Percentiles rank a stretch among this genome's conserved stretches.
Evolutionary conservation across 1,140 invertebrate genomes (phyloP).

Genomic region (Drosophila auraria): DNA sequence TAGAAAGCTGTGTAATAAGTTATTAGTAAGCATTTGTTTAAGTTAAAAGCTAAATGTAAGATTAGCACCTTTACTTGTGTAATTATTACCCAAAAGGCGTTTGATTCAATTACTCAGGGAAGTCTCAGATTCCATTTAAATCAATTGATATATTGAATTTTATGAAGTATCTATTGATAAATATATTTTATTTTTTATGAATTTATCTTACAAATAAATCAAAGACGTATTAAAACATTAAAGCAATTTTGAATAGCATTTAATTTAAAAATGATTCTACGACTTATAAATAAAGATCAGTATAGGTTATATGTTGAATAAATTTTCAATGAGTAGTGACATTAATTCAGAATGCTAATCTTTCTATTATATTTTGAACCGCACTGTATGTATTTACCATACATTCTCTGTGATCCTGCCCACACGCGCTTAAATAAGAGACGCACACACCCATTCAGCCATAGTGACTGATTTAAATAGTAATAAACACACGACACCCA

Average conservation of each 20-base stretch:
- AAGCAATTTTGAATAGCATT: neutral
- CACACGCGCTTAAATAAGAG: slow-evolving; percentile 7
- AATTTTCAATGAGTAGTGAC: neutral
- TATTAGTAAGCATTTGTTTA: too few species aligned
- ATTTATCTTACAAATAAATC: neutral
- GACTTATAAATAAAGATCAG: neutral
- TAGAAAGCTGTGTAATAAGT: too few species aligned
- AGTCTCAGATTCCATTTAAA: too few species aligned
- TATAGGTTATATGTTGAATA: neutral
- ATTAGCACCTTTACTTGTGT: too few species aligned
- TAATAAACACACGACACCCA: slow-evolving; percentile 34
- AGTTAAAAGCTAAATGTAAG: too few species aligned
- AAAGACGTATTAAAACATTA: neutral
- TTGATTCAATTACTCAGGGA: too few species aligned
- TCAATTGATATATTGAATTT: too few species aligned
- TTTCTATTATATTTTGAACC: neutral
- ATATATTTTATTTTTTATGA: too few species aligned
- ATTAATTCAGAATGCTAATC: neutral
- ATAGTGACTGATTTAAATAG: slow-evolving; percentile 36
- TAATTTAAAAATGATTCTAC: neutral
- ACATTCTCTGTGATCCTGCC: slow-evolving; percentile 16
- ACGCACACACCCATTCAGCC: slow-evolving; percentile 12
- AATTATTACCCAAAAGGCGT: too few species aligned
- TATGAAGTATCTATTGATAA: too few species aligned
- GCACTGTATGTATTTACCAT: slow-evolving; percentile 22